Evolutionary conservation across 2,113 vertebrate genomes (phyloP).

Genomic region (Blennius ocellaris): DNA sequence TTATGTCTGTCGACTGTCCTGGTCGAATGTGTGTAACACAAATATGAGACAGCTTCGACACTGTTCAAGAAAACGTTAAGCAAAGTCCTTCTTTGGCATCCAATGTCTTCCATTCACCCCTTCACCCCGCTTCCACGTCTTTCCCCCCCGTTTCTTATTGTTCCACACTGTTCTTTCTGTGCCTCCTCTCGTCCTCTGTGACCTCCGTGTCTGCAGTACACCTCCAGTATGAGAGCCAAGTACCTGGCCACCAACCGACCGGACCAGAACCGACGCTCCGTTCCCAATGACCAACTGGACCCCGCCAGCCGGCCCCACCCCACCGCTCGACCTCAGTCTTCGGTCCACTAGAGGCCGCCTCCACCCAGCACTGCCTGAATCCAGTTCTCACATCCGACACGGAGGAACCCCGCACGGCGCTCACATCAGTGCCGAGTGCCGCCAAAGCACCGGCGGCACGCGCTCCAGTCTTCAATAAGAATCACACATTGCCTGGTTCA

Average conservation of each 20-base stretch:
- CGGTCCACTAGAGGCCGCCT: slow-evolving; percentile 74
- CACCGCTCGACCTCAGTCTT: slow-evolving; percentile 76
- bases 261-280: slow-evolving; percentile 84
- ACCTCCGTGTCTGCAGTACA: slow-evolving; percentile 86
- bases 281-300: slow-evolving; percentile 82
- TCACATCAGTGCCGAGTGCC: slow-evolving; percentile 29
- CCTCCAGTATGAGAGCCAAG: slow-evolving; percentile 99
- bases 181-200: slow-evolving; percentile 11
- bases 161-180: slow-evolving; percentile 2
- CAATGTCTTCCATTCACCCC: slow-evolving; percentile 2
- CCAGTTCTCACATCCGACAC: slow-evolving; percentile 65
- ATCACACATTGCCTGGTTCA: slow-evolving; percentile 17
- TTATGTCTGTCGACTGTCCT: too few species aligned
- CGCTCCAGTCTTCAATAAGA: slow-evolving; percentile 15
- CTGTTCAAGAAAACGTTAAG: not conserved
- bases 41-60: not conserved
- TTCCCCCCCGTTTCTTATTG: not conserved
- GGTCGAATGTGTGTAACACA: not conserved
- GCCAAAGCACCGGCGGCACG: slow-evolving; percentile 35
- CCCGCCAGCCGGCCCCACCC: slow-evolving; percentile 78
- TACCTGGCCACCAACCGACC: slow-evolving; percentile 97
- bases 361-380: slow-evolving; percentile 53
- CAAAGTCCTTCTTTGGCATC: slow-evolving; percentile 5
- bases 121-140: slow-evolving; percentile 4
- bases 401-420: slow-evolving; percentile 15